Percentiles rank a stretch among this genome's conserved stretches.
phyloP scores from a whole-genome alignment of 2,888 invertebrate species.

The Margaritifera margaritifera region DNA sequence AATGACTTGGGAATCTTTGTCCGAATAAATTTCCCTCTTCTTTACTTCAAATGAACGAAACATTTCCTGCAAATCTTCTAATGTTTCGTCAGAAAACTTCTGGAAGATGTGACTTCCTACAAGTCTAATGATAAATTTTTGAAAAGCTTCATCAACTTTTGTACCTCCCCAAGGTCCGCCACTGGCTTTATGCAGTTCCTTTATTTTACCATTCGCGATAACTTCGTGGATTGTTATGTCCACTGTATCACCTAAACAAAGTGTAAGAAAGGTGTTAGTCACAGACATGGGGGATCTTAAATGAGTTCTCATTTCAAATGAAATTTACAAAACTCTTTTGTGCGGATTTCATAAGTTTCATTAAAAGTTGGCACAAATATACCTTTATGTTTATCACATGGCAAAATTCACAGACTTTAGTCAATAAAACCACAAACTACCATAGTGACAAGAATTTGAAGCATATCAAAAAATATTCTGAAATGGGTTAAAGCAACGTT shows the following conservation, averaged over 20 bases:
- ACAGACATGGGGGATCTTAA: too few relatives aligned
- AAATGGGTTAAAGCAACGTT: too few relatives aligned
- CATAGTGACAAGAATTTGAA: too few relatives aligned
- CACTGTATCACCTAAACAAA: constrained; percentile 21
- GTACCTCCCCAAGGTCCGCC: constrained; percentile 30
- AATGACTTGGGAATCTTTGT: constrained; percentile 10
- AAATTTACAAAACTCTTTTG: too few relatives aligned
- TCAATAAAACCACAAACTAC: too few relatives aligned
- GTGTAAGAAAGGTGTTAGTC: too few relatives aligned
- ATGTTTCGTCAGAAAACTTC: constrained; percentile 9
- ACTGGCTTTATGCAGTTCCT: constrained; percentile 23
- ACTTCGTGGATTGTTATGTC: constrained; percentile 29
- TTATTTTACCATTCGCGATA: constrained; percentile 8
- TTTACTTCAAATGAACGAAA: constrained; percentile 20
- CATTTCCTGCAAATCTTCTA: constrained; percentile 21
- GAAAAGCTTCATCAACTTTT: constrained; percentile 24
- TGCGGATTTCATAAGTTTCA: too few relatives aligned
- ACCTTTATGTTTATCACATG: too few relatives aligned
- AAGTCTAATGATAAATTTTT: constrained; percentile 15
- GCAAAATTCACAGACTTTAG: too few relatives aligned
- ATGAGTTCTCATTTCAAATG: too few relatives aligned
- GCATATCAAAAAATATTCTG: too few relatives aligned
- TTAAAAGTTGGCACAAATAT: too few relatives aligned
- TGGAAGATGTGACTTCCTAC: constrained; percentile 10
- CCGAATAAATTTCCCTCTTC: constrained; percentile 17